These are phyloP conservation scores for Spinibarbus caldwelli DNA, from an alignment of 2,797 vertebrate species.

Conservation along the genomic window DNA sequence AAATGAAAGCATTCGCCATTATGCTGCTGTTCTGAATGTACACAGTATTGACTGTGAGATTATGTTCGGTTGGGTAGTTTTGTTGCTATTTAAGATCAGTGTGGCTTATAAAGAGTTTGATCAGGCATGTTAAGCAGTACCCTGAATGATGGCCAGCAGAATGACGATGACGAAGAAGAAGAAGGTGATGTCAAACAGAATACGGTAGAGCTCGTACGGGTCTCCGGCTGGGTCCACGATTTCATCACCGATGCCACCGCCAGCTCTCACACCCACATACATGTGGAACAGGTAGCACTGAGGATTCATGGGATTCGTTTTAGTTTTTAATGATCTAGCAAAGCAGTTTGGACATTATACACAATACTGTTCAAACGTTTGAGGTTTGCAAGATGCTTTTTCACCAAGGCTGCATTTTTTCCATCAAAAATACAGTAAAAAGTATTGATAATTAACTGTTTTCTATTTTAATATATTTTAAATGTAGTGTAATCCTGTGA, in stretches of 20 bases:
- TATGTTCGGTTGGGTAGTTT: background rate
- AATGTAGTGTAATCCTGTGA: background rate
- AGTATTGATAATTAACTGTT: background rate
- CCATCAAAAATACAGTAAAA: background rate
- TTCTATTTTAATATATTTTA: background rate
- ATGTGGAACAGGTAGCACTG: conserved; percentile 99
- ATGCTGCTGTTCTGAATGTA: background rate
- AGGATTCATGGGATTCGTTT: conserved; percentile 59
- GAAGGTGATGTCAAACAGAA: conserved; percentile 99
- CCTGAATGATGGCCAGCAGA: conserved; percentile 98
- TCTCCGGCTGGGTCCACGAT: conserved; percentile 97
- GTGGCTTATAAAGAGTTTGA: conserved; percentile 9
- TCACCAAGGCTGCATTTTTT: background rate
- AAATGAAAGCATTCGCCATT: conserved; percentile 9
- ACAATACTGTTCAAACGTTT: background rate
- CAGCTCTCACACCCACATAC: conserved; percentile 98
- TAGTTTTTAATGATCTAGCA: background rate
- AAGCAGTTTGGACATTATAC: background rate
- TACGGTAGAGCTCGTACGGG: conserved; percentile 96
- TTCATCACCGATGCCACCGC: conserved; percentile 97
- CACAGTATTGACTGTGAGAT: background rate
- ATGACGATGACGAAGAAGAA: conserved; percentile 99
- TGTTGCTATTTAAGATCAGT: background rate
- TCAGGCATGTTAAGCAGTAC: conserved; percentile 68
- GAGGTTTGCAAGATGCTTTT: background rate